Conservation (phyloP, 2,113 vertebrate genomes). For the Cathartes aura region DNA sequence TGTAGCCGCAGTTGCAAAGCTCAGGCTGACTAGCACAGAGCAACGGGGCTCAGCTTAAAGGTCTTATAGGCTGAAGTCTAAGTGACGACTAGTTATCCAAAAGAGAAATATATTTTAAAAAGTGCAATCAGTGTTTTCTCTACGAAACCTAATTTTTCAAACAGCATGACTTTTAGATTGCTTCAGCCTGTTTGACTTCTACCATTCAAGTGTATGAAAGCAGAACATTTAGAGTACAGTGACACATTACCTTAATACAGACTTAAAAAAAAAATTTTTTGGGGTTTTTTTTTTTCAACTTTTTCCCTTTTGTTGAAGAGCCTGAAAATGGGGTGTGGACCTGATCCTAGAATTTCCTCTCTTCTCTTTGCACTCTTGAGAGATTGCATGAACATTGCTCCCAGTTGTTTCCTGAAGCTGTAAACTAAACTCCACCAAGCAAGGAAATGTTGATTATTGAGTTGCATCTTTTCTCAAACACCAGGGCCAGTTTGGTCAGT, state of each 20-base stretch:
- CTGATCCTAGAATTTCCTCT: background rate
- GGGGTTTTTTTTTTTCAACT: background rate
- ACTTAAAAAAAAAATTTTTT: too few species aligned
- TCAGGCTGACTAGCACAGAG: background rate
- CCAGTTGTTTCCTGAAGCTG: background rate
- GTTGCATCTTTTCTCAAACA: background rate
- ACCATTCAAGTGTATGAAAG: background rate
- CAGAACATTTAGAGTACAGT: background rate
- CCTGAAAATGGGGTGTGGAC: background rate
- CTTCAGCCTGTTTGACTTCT: background rate
- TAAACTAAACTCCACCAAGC: background rate
- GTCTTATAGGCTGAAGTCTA: background rate
- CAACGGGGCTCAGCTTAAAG: background rate
- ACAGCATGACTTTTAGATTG: background rate
- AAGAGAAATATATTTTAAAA: background rate
- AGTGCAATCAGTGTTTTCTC: background rate
- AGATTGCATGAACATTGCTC: background rate
- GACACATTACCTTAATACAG: background rate
- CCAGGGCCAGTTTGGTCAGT: background rate
- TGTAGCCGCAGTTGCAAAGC: fast-evolving
- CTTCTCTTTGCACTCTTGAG: background rate
- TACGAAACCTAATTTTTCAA: background rate
- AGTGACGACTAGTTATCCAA: background rate
- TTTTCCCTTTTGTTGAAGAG: background rate
- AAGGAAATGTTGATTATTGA: background rate